Evolutionary conservation across 2,797 vertebrate genomes (phyloP).

Genomic region (Botia kubotai): DNA sequence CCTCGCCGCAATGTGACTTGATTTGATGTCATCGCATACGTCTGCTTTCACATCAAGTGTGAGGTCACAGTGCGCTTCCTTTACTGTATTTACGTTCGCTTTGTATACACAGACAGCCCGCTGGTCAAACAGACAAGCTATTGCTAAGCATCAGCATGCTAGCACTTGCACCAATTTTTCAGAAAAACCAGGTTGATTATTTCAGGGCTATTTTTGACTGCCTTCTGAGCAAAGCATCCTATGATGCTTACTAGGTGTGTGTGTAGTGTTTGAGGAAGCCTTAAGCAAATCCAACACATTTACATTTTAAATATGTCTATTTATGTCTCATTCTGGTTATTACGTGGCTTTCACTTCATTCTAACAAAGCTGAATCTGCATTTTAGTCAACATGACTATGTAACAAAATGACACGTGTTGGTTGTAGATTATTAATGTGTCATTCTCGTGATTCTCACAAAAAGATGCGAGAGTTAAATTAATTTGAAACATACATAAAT

Average conservation of each 20-base stretch:
- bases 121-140: slow-evolving; percentile 42
- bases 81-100: slow-evolving; percentile 25
- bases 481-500: no score
- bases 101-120: slow-evolving; percentile 45
- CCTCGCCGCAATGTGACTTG: slow-evolving; percentile 7
- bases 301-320: background rate
- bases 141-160: slow-evolving; percentile 53
- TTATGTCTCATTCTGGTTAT: background rate
- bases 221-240: background rate
- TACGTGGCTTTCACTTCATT: background rate
- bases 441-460: background rate
- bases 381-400: background rate
- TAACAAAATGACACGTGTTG: background rate
- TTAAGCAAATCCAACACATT: background rate
- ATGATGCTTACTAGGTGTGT: background rate
- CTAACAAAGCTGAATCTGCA: background rate
- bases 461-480: background rate
- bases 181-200: slow-evolving; percentile 26
- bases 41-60: slow-evolving; percentile 45
- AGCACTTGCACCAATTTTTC: slow-evolving; percentile 50
- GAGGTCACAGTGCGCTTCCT: slow-evolving; percentile 38
- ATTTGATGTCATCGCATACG: slow-evolving; percentile 9
- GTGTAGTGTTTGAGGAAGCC: background rate
- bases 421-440: background rate
- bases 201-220: background rate